A percentile compares a stretch with the other conserved stretches of the same genome.
Conservation (phyloP, 2,797 vertebrate genomes). For the Peromyscus melanophrys region DNA sequence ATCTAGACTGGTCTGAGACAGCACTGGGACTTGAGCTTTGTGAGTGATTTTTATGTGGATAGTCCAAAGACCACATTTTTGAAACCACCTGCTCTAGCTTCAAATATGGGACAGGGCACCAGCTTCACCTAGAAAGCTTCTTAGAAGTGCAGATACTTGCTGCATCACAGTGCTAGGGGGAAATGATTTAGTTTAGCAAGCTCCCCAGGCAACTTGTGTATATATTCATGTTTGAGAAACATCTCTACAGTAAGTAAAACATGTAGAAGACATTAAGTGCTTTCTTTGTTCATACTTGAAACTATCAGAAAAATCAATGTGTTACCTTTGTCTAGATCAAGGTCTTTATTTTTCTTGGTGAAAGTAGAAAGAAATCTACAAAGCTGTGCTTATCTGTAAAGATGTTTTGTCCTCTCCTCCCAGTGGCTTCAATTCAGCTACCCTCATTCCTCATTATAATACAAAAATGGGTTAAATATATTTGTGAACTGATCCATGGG, state of each 20-base stretch:
- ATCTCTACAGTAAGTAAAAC: background rate
- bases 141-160: background rate
- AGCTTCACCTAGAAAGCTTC: background rate
- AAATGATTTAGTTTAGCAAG: conserved; percentile 30
- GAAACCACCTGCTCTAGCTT: background rate
- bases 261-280: background rate
- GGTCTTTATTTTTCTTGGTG: background rate
- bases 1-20: background rate
- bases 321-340: background rate
- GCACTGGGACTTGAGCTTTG: background rate
- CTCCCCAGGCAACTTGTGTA: background rate
- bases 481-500: background rate
- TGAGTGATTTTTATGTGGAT: background rate
- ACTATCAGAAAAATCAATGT: background rate
- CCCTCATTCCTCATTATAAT: background rate
- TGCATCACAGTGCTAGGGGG: background rate
- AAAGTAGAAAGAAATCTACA: background rate
- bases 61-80: background rate
- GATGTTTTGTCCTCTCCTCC: background rate
- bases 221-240: background rate
- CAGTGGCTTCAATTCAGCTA: background rate
- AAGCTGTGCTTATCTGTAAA: background rate
- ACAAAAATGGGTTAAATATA: background rate
- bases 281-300: conserved; percentile 55
- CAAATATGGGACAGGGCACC: background rate